Conservation (phyloP, 1,140 invertebrate species). For the Drosophila gunungcola region DNA sequence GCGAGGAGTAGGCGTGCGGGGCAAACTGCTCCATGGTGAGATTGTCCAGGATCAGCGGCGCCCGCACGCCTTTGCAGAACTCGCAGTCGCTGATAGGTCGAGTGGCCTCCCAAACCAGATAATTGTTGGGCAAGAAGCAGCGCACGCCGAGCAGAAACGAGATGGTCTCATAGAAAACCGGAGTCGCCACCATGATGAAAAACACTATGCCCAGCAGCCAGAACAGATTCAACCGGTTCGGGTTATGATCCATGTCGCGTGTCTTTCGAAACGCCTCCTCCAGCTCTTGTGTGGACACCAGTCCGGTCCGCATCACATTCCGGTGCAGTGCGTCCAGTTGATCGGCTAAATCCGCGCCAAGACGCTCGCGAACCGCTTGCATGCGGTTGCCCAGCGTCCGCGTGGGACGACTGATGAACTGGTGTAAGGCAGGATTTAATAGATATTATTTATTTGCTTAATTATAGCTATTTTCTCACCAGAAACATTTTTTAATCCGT, state of each 20-base stretch:
- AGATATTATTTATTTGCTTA: background rate
- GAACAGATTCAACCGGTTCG: slow-evolving; percentile 67
- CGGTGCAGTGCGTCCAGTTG: slow-evolving; percentile 70
- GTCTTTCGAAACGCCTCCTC: slow-evolving; percentile 76
- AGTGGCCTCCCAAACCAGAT: slow-evolving; percentile 93
- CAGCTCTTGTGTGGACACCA: slow-evolving; percentile 69
- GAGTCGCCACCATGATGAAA: slow-evolving; percentile 79
- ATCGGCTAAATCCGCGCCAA: slow-evolving; percentile 64
- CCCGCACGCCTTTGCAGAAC: slow-evolving; percentile 87
- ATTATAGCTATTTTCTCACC: slow-evolving; percentile 9
- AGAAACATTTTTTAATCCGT: slow-evolving; percentile 18
- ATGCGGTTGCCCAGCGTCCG: slow-evolving; percentile 59
- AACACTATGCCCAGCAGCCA: slow-evolving; percentile 78
- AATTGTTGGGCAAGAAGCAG: slow-evolving; percentile 93
- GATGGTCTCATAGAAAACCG: slow-evolving; percentile 72
- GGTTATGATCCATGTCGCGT: slow-evolving; percentile 56
- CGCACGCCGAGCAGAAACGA: slow-evolving; percentile 86
- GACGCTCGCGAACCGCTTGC: slow-evolving; percentile 53
- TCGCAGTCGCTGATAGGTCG: slow-evolving; percentile 92
- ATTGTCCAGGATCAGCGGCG: slow-evolving; percentile 88
- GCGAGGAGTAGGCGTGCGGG: slow-evolving; percentile 90
- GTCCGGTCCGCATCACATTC: slow-evolving; percentile 67
- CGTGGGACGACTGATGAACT: slow-evolving; percentile 75
- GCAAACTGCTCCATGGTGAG: slow-evolving; percentile 88
- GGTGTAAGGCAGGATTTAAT: background rate